These are phyloP conservation scores for Leucophora obtusa DNA, from an alignment of 2,888 invertebrate genomes.

Conservation along the genomic window DNA sequence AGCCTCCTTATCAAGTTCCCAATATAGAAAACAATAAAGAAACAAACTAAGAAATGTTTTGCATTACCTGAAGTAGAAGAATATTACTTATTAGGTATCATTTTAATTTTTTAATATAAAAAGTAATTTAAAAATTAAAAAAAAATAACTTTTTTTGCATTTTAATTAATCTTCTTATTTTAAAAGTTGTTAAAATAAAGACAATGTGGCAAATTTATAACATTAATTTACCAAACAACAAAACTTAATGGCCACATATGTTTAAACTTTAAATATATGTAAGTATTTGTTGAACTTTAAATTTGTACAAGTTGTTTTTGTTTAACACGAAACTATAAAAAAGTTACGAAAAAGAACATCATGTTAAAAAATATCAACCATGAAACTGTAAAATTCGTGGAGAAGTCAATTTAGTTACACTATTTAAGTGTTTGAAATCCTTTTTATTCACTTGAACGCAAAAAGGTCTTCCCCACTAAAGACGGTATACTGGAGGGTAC, in stretches of 20 bases:
- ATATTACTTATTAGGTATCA: no score
- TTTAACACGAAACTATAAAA: neutral
- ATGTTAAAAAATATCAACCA: constrained; percentile 42
- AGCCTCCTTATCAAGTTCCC: no score
- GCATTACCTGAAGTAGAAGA: no score
- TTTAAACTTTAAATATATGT: neutral
- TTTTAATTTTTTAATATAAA: no score
- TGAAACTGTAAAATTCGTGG: constrained; percentile 51
- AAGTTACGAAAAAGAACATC: neutral
- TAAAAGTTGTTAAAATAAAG: neutral
- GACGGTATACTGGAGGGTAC: neutral
- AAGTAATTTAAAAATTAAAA: no score
- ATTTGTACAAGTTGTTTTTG: neutral
- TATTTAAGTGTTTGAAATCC: constrained; percentile 59
- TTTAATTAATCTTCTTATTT: no score
- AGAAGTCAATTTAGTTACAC: constrained; percentile 56
- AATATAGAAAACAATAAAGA: no score
- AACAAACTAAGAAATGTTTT: no score
- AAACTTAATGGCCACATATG: neutral
- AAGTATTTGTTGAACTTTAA: neutral
- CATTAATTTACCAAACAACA: neutral
- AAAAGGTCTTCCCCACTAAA: constrained; percentile 8
- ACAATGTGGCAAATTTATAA: neutral
- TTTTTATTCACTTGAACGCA: constrained; percentile 22
- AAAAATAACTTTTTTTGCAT: no score